A percentile compares a stretch with the other conserved stretches of the same genome.
phyloP scores from a whole-genome alignment of 2,888 invertebrate species.

The Cloeon dipterum region DNA sequence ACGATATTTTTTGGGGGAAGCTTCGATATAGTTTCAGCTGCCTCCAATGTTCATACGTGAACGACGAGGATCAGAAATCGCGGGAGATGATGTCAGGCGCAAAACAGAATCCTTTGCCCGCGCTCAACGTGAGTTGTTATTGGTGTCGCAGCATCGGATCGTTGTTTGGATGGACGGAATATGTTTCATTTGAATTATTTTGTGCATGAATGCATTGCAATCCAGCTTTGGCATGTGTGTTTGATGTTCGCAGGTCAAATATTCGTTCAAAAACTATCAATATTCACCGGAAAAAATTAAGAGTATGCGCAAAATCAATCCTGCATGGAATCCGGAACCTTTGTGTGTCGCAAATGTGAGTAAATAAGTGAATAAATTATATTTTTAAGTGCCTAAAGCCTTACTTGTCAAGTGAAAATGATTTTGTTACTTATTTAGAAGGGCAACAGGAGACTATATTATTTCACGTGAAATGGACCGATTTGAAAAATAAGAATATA shows the following conservation, averaged over 20 bases:
- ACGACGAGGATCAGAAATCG: constrained; percentile 35
- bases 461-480: too few species aligned
- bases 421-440: too few species aligned
- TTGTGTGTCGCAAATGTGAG: constrained; percentile 43
- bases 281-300: constrained; percentile 30
- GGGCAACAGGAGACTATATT: too few species aligned
- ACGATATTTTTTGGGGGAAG: too few species aligned
- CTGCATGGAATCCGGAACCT: constrained; percentile 34
- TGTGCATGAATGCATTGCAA: too few species aligned
- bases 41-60: constrained; percentile 38
- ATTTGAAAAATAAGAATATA: too few species aligned
- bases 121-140: constrained; percentile 51
- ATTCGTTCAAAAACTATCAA: constrained; percentile 40
- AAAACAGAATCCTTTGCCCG: constrained; percentile 41
- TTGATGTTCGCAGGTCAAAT: constrained; percentile 31
- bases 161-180: too few species aligned
- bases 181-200: too few species aligned
- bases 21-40: constrained; percentile 53
- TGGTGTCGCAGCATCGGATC: too few species aligned
- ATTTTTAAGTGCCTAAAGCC: too few species aligned
- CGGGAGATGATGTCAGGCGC: constrained; percentile 27
- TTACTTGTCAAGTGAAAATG: too few species aligned
- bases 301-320: constrained; percentile 29
- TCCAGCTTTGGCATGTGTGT: not conserved
- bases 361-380: constrained; percentile 4